A percentile compares a stretch with the other conserved stretches of the same genome.
Evolutionary conservation across 2,797 vertebrate genomes (phyloP).

Genomic region (Semotilus atromaculatus): DNA sequence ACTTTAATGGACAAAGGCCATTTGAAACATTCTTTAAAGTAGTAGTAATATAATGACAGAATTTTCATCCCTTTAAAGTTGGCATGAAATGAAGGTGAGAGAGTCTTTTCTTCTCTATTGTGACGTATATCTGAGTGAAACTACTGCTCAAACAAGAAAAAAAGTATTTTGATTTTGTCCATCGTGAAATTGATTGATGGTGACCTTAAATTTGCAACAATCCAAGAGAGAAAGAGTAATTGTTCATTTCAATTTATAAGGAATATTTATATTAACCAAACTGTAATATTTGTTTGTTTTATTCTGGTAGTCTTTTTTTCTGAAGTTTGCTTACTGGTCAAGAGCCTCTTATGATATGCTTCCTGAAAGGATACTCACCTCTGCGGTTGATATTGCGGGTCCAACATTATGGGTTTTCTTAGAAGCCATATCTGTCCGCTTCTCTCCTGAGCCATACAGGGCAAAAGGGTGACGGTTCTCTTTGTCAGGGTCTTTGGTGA

Average conservation of each 20-base stretch:
- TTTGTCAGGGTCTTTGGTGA: conserved; percentile 73
- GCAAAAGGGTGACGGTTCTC: conserved; percentile 89
- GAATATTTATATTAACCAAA: neutral
- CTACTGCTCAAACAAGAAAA: neutral
- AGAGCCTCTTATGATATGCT: neutral
- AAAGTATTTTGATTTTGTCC: neutral
- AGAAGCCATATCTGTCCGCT: conserved; percentile 82
- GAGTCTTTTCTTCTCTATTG: neutral
- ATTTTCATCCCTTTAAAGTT: neutral
- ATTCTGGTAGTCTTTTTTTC: neutral
- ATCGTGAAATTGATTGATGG: neutral
- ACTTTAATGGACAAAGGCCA: neutral
- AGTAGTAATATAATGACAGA: neutral
- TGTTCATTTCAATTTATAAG: neutral
- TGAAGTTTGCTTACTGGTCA: neutral
- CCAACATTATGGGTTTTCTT: conserved; percentile 93
- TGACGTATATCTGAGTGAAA: neutral
- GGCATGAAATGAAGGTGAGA: neutral
- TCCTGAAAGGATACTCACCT: conserved; percentile 76
- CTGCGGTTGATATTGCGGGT: conserved; percentile 82
- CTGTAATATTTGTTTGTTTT: neutral
- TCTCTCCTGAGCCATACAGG: conserved; percentile 91
- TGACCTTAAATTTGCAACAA: neutral
- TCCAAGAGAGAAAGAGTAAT: neutral
- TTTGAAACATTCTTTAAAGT: neutral